Conservation (phyloP, 2,888 invertebrate genomes). For the Chymomyza caudatula region DNA sequence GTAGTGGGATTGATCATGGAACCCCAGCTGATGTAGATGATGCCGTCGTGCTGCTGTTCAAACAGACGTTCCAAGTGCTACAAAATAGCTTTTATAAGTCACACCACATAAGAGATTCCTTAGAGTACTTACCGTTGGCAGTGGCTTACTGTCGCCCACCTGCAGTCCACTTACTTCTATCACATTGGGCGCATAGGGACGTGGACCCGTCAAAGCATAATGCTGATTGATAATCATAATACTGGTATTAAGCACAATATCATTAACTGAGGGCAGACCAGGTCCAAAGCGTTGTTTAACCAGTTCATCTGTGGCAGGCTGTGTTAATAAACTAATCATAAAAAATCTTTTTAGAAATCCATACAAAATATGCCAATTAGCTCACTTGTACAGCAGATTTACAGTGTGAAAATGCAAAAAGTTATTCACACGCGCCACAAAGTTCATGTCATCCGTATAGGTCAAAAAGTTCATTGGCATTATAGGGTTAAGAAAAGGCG, state of each 20-base stretch:
- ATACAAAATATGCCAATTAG: not conserved
- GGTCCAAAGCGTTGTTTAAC: conserved; percentile 78
- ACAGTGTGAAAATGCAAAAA: conserved; percentile 56
- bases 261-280: conserved; percentile 77
- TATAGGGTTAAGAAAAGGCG: conserved; percentile 80
- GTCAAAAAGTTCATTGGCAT: conserved; percentile 79
- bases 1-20: conserved; percentile 82
- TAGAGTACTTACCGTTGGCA: conserved; percentile 61
- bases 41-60: conserved; percentile 74
- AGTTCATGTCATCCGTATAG: conserved; percentile 76
- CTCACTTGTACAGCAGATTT: conserved; percentile 63
- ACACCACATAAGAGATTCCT: conserved; percentile 57
- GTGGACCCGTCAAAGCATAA: conserved; percentile 78
- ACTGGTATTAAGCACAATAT: conserved; percentile 74
- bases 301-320: conserved; percentile 74
- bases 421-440: conserved; percentile 78
- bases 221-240: conserved; percentile 79
- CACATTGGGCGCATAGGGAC: conserved; percentile 77
- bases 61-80: conserved; percentile 36
- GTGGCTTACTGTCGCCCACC: conserved; percentile 53
- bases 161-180: conserved; percentile 80
- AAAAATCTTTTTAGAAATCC: not conserved
- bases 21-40: conserved; percentile 85
- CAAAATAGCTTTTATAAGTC: conserved; percentile 73
- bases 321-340: conserved; percentile 57